A percentile compares a stretch with the other conserved stretches of the same genome.
phyloP scores from a whole-genome alignment of 2,888 invertebrate species.

The Pristionchus entomophagus region DNA sequence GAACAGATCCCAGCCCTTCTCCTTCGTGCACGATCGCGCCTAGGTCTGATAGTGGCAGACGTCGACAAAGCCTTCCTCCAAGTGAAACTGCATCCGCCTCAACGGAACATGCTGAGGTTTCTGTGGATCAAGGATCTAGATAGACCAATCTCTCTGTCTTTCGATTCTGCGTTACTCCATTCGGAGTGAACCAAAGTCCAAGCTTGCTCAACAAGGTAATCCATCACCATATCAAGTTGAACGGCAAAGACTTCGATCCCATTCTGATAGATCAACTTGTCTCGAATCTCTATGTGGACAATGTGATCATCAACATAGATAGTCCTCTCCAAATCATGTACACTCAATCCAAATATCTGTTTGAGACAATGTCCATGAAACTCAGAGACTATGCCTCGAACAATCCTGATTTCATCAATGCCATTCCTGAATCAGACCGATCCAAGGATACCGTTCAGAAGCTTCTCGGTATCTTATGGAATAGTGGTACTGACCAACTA shows the following conservation, averaged over 20 bases:
- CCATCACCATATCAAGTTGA: slow-evolving; percentile 46
- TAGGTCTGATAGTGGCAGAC: no score
- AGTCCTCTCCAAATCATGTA: neutral
- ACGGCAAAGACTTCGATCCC: neutral
- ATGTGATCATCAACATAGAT: neutral
- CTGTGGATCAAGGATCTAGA: slow-evolving; percentile 57
- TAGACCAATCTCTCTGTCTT: no score
- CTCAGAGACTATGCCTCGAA: neutral
- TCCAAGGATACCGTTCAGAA: neutral
- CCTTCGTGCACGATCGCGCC: no score
- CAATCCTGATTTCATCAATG: neutral
- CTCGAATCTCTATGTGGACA: neutral
- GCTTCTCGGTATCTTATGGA: neutral
- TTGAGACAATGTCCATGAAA: neutral
- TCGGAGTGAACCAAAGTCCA: slow-evolving; percentile 52
- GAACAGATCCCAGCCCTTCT: no score
- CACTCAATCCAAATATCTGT: neutral
- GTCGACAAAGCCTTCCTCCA: no score
- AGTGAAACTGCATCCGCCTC: slow-evolving; percentile 48
- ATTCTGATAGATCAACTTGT: neutral
- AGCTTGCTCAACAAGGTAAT: slow-evolving; percentile 55
- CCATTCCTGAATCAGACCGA: neutral
- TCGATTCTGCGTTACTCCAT: no score
- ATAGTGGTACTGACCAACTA: neutral
- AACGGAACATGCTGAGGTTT: slow-evolving; percentile 55